Evolutionary conservation across 1,140 invertebrate species (phyloP), one percentile per base, ranked within the genome.

Genomic region (Polypedilum pembai): DNA sequence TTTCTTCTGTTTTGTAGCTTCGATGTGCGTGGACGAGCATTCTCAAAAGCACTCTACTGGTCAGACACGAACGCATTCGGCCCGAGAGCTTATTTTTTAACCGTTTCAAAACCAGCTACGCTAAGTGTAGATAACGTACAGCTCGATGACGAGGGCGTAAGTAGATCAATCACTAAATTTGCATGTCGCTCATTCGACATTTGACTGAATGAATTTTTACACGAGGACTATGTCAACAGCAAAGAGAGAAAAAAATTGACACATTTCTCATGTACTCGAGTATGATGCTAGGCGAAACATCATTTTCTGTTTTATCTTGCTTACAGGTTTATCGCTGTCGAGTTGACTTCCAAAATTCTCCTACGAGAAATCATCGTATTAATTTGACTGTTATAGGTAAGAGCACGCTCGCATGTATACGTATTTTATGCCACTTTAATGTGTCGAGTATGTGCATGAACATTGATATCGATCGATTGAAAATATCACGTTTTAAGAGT

Each of bases 371-470:
- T 83, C 92, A 90, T 80, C 90, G 93, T 83, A 92, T 95, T 79
- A 92, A 93, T 81, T 87, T 96, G 77, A 94, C 92, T 78, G 93
- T 96, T 77, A 94, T 95, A 81, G 93, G 94, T 96, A 86, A 90
- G 90, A 86, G 66, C 72, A 66, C 8, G 72, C 73, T 72, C 75
- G 74, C 15, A n/a, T 12, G 5, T 21, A 20, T 18, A 7, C 5
- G 24, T 33, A 33, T 33, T 33, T 33, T 33, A 33, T 33, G 24
- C 24, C 5, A 33, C 24, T 33, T 33, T 33, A 33, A 33, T 33
- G 24, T 33, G 5, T 33, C 24, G 24, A 33, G 5, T 33, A 5
- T 33, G 5, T 33, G 24, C 24, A 33, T 33, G 24, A 3, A 33
- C 24, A 33, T 33, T 33, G 24, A 33, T 33, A 33, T 33, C 24